Conservation (phyloP, 2,888 invertebrate genomes). For the Lissonota sp. region DNA sequence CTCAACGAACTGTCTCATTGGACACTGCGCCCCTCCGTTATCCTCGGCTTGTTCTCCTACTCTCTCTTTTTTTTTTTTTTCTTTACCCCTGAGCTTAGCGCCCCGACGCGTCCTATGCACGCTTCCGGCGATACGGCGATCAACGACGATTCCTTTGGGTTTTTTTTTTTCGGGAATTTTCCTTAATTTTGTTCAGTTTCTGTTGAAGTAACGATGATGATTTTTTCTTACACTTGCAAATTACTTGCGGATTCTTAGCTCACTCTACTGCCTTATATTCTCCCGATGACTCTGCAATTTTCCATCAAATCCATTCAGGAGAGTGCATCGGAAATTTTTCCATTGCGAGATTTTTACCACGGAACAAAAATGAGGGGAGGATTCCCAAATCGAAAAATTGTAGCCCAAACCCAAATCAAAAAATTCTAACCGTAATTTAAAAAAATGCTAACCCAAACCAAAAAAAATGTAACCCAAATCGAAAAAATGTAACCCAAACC, state of each 20-base stretch:
- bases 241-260: not conserved
- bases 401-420: too few relatives aligned
- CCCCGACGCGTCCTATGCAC: slow-evolving; percentile 33
- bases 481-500: too few relatives aligned
- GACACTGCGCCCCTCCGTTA: slow-evolving; percentile 47
- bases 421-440: too few relatives aligned
- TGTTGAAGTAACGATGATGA: not conserved
- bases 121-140: slow-evolving; percentile 44
- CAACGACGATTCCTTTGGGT: slow-evolving; percentile 6
- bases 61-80: slow-evolving; percentile 15
- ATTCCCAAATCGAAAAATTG: too few relatives aligned
- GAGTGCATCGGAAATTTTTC: too few relatives aligned
- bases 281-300: slow-evolving; percentile 5
- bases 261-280: not conserved
- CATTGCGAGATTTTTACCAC: too few relatives aligned
- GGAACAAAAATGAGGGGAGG: too few relatives aligned
- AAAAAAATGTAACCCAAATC: too few relatives aligned
- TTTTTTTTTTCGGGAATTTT: not conserved
- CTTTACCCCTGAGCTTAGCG: slow-evolving; percentile 37
- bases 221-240: not conserved
- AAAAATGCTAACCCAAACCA: too few relatives aligned
- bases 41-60: slow-evolving; percentile 14
- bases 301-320: not conserved
- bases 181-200: not conserved
- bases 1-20: slow-evolving; percentile 52